phyloP scores from a whole-genome alignment of 1,140 invertebrate species.

The Drosophila virilis region DNA sequence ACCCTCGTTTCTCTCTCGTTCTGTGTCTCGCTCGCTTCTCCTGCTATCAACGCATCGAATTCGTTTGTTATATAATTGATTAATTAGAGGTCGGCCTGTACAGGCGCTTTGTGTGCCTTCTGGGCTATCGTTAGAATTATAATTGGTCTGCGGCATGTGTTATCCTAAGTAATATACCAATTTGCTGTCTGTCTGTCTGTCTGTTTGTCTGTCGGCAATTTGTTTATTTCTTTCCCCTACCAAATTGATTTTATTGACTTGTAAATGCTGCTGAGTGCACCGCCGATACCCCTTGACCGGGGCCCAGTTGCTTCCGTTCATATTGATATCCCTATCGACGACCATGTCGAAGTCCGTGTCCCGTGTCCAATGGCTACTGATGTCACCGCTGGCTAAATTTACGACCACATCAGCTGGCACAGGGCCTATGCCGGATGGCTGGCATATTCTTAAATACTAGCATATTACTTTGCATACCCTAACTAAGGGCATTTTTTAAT shows the following conservation, averaged over 20 bases:
- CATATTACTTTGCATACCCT: not conserved
- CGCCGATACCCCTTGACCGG: constrained; percentile 6
- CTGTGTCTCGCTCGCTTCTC: not conserved
- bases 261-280: constrained; percentile 65
- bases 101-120: constrained; percentile 23
- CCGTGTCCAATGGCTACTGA: constrained; percentile 23
- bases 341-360: constrained; percentile 10
- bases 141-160: constrained; percentile 77
- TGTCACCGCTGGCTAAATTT: constrained; percentile 39
- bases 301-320: constrained; percentile 34
- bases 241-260: constrained; percentile 81
- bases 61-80: constrained; percentile 83
- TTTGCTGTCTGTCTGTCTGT: constrained; percentile 28
- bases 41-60: constrained; percentile 56
- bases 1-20: constrained; percentile 1
- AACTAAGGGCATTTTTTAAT: not conserved
- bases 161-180: constrained; percentile 65
- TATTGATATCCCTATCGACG: constrained; percentile 14
- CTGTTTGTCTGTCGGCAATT: constrained; percentile 59
- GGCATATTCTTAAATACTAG: not conserved
- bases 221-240: constrained; percentile 60
- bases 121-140: constrained; percentile 76
- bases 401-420: constrained; percentile 18
- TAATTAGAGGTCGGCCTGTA: constrained; percentile 79
- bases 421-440: constrained; percentile 1